Conservation (phyloP, 1,140 invertebrate genomes). For the Cataglyphis hispanica region DNA sequence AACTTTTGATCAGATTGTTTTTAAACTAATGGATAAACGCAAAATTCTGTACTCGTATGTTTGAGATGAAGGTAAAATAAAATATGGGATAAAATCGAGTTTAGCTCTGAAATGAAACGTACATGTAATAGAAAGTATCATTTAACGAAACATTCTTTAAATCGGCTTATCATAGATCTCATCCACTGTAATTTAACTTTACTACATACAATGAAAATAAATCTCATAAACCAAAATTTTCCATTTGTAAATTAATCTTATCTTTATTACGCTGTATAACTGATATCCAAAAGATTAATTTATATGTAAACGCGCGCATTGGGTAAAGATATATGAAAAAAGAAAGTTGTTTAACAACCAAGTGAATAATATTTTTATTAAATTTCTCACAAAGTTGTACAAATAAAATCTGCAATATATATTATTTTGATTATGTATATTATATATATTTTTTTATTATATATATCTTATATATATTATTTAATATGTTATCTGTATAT, state of each 20-base stretch:
- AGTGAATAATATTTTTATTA: slow-evolving; percentile 1
- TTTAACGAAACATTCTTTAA: neutral
- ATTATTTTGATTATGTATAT: neutral
- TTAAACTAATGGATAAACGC: neutral
- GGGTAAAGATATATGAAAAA: neutral
- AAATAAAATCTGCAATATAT: neutral
- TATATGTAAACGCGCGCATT: neutral
- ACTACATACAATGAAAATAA: neutral
- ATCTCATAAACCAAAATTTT: slow-evolving; percentile 9
- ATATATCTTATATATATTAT: too few relatives aligned
- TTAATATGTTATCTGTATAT: too few relatives aligned
- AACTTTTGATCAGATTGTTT: neutral
- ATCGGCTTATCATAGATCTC: neutral
- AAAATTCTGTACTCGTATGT: neutral
- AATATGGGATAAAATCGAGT: neutral
- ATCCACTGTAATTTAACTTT: neutral
- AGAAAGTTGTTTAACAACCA: neutral
- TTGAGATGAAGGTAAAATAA: neutral
- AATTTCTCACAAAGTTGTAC: slow-evolving; percentile 5
- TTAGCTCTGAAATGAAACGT: neutral
- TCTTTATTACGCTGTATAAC: neutral
- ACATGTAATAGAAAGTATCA: neutral
- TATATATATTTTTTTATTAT: too few relatives aligned
- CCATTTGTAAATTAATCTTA: slow-evolving; percentile 1
- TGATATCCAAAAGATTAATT: neutral